Base-by-base conservation (phyloP, 1,140 invertebrate species). In the Bombus sibiricus region DNA sequence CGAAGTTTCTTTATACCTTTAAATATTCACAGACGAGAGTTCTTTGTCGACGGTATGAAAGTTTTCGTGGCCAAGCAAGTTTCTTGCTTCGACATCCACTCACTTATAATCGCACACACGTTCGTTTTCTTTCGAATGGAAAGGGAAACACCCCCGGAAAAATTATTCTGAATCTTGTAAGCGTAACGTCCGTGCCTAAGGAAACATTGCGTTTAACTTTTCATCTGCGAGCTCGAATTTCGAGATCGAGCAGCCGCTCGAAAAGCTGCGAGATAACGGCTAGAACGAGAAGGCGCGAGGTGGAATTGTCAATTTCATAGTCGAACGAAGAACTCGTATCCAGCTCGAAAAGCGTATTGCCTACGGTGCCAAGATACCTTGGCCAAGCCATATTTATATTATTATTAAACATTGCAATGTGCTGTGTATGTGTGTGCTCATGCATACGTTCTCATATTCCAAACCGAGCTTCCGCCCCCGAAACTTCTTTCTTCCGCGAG, bases 331-430 rank as follows among this genome's bases (percentile, higher is more conserved):
- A 82, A 53, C 81, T 87, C 87, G 81, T 87, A 90, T 88, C 88
- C 83, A 88, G 57, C 86, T 87, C 79, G 79, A 62, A 62, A 57
- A 83, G 85, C 86, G 86, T 71, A 74, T 92, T 85, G 86, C 84
- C 88, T 76, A 74, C 73, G 81, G 69, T 57, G 62, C n/a, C 59
- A 15, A 83, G 59, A 73, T 83, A 88, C 86, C 76, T 75, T 62
- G 76, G 83, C 79, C 83, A 75, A 68, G 75, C 78, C 86, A 88
- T 93, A 93, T 93, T 92, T 93, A 92, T 93, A 93, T 93, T 93
- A 92, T 93, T 93, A 93, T 94, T 92, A 92, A 94, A 93, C 93
- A 92, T 93, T 91, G 92, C 92, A 89, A 90, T 87, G 18, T 53
- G 18, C 18, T 53, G 18, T 53, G 47, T 53, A 22, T 53, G 18